phyloP scores from a whole-genome alignment of 2,888 invertebrate genomes.

The Merodon equestris region DNA sequence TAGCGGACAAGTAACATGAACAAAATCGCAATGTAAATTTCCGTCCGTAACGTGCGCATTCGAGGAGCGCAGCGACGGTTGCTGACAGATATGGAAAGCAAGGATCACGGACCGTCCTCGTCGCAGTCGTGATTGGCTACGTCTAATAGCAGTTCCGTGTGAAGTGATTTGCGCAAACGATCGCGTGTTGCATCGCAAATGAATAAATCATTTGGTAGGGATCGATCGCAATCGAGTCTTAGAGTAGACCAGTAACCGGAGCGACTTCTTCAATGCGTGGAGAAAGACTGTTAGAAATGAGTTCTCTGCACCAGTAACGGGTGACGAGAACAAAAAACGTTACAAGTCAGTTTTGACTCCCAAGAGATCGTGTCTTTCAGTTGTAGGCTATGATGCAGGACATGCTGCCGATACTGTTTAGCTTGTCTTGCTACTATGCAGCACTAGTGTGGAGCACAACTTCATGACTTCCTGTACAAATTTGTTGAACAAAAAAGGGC shows the following conservation, averaged over 20 bases:
- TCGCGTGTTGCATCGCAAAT: slow-evolving; percentile 68
- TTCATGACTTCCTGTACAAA: slow-evolving; percentile 69
- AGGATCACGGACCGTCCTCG: slow-evolving; percentile 50
- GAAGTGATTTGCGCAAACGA: slow-evolving; percentile 67
- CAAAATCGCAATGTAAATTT: slow-evolving; percentile 67
- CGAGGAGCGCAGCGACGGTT: neutral
- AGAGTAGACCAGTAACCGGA: slow-evolving; percentile 29
- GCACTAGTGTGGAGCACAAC: slow-evolving; percentile 33
- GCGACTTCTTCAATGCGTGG: slow-evolving; percentile 40
- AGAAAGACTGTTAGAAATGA: too few relatives aligned
- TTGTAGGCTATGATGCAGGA: slow-evolving; percentile 16
- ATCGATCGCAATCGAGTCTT: slow-evolving; percentile 50
- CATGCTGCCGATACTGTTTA: slow-evolving; percentile 56
- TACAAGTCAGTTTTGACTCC: slow-evolving; percentile 41
- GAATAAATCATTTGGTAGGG: slow-evolving; percentile 66
- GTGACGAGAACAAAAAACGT: too few relatives aligned
- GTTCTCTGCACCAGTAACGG: too few relatives aligned
- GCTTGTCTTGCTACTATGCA: slow-evolving; percentile 47
- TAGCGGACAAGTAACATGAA: slow-evolving; percentile 59
- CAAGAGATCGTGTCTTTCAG: slow-evolving; percentile 41
- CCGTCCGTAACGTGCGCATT: too few relatives aligned
- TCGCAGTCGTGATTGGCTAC: slow-evolving; percentile 35
- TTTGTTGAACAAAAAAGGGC: slow-evolving; percentile 40
- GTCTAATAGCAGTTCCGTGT: slow-evolving; percentile 67
- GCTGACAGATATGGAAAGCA: slow-evolving; percentile 65